Evolutionary conservation across 2,888 invertebrate species (phyloP).

Genomic region (Chloroclysta siterata): DNA sequence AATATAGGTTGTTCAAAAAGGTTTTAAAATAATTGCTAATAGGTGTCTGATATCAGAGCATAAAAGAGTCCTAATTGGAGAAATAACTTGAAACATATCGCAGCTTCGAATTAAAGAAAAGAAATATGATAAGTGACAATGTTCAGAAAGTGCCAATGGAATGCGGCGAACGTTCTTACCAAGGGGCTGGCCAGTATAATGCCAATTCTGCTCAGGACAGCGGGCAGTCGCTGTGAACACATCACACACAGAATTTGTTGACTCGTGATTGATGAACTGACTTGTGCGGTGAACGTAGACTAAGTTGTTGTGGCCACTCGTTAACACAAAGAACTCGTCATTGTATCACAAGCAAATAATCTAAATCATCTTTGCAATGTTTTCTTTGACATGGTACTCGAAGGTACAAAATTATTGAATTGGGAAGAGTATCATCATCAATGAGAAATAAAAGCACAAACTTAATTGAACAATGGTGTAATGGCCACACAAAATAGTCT

Average conservation of each 20-base stretch:
- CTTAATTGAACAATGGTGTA: constrained; percentile 45
- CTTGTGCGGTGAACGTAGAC: constrained; percentile 79
- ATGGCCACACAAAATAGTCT: constrained; percentile 83
- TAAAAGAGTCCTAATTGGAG: neutral
- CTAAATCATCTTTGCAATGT: constrained; percentile 76
- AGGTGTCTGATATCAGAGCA: neutral
- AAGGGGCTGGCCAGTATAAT: constrained; percentile 97
- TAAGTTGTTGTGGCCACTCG: constrained; percentile 77
- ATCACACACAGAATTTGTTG: constrained; percentile 86
- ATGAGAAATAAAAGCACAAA: constrained; percentile 40
- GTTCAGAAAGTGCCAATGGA: constrained; percentile 78
- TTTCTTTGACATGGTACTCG: constrained; percentile 56
- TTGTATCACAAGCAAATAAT: constrained; percentile 20
- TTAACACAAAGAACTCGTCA: constrained; percentile 21
- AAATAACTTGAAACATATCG: neutral
- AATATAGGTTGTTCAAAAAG: neutral
- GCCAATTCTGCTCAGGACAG: constrained; percentile 98
- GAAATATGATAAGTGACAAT: constrained; percentile 51
- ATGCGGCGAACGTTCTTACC: constrained; percentile 89
- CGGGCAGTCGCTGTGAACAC: constrained; percentile 96
- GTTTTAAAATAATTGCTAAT: neutral
- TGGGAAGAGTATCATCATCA: constrained; percentile 23
- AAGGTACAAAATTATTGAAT: constrained; percentile 28
- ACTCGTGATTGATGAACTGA: constrained; percentile 81
- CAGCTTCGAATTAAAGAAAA: constrained; percentile 38